These are phyloP conservation scores for Tromatobia lineatoria DNA, from an alignment of 2,888 invertebrate species.

Conservation along the genomic window DNA sequence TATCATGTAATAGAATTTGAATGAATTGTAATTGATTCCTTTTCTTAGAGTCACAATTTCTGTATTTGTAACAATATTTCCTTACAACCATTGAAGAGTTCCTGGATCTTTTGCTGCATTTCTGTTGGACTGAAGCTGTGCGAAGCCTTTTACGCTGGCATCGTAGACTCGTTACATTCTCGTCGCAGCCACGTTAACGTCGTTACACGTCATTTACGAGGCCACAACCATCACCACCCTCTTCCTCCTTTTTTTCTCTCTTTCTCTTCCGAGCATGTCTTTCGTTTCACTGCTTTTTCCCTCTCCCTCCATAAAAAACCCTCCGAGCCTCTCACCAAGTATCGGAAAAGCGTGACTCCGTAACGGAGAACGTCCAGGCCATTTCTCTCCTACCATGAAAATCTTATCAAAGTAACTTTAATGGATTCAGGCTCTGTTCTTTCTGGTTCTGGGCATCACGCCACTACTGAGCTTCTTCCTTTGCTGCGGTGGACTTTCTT, in stretches of 20 bases:
- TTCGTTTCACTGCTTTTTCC: constrained; percentile 47
- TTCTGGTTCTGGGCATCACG: constrained; percentile 39
- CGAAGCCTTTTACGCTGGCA: background rate
- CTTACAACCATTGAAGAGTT: background rate
- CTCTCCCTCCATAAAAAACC: background rate
- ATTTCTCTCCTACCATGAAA: constrained; percentile 62
- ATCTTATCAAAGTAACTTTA: constrained; percentile 73
- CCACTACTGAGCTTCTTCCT: constrained; percentile 55
- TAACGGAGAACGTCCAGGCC: constrained; percentile 59
- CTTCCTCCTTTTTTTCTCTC: constrained; percentile 24
- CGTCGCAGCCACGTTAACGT: constrained; percentile 60
- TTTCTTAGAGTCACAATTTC: background rate
- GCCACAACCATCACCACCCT: constrained; percentile 30
- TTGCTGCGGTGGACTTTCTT: constrained; percentile 26
- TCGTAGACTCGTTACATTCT: constrained; percentile 41
- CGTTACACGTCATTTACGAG: constrained; percentile 60
- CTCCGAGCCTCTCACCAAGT: constrained; percentile 40
- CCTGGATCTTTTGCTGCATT: background rate
- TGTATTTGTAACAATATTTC: background rate
- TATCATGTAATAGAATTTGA: background rate
- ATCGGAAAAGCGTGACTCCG: constrained; percentile 67
- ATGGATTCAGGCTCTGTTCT: constrained; percentile 65
- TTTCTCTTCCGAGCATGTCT: constrained; percentile 10
- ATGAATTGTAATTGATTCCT: background rate
- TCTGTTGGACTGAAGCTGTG: background rate